These are phyloP conservation scores for Spatulosminthurus flaviceps DNA, from an alignment of 2,888 invertebrate genomes.

Conservation along the genomic window DNA sequence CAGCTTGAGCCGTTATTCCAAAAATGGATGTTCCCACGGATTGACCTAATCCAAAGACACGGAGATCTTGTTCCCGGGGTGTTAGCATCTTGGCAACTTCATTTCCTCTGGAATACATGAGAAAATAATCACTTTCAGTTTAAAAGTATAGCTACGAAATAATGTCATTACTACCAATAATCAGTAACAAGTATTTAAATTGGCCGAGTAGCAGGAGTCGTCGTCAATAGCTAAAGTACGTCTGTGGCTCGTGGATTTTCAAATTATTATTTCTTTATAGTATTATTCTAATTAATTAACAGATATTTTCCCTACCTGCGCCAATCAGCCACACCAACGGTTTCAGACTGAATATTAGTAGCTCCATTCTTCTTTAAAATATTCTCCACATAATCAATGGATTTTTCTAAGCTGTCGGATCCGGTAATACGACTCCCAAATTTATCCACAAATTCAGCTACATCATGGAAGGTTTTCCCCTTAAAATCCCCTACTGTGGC, in stretches of 20 bases:
- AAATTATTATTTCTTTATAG: too few species aligned
- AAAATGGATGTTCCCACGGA: conserved; percentile 61
- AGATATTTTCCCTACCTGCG: conserved; percentile 67
- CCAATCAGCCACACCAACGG: conserved; percentile 72
- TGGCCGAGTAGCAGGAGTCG: too few species aligned
- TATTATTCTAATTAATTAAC: neutral
- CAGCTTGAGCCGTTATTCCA: conserved; percentile 66
- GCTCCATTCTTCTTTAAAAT: conserved; percentile 68
- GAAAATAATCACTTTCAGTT: too few species aligned
- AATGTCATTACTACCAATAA: neutral
- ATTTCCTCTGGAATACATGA: conserved; percentile 63
- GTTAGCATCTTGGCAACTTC: conserved; percentile 65
- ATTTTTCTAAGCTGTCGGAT: conserved; percentile 72
- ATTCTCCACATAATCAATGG: conserved; percentile 75
- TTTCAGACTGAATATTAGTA: conserved; percentile 78
- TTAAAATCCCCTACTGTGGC: conserved; percentile 70
- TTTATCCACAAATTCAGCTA: conserved; percentile 70
- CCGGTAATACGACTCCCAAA: conserved; percentile 76
- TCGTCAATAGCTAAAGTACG: too few species aligned
- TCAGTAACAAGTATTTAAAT: too few species aligned
- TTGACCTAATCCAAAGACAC: conserved; percentile 66
- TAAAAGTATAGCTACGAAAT: neutral
- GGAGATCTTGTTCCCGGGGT: conserved; percentile 65
- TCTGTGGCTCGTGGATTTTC: too few species aligned
- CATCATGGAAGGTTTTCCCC: conserved; percentile 71